Evolutionary conservation across 2,888 invertebrate species (phyloP), one percentile per base, ranked within the genome.

Genomic region (Ischnus inquisitorius): DNA sequence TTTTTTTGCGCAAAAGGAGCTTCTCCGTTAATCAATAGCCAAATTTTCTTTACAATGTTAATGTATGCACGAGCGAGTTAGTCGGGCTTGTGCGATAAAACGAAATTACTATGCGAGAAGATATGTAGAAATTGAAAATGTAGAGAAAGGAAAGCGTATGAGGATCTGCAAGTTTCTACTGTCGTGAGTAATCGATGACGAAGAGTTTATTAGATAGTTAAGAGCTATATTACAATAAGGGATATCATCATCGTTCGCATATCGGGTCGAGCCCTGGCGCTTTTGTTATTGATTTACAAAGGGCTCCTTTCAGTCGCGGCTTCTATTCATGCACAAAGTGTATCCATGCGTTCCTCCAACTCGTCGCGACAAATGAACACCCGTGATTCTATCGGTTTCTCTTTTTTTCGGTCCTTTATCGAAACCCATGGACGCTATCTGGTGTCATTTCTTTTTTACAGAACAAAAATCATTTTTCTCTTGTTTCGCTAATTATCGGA

Each of bases 261-360:
- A 74, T 80, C 78, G 60, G 48, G 4, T 74, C 77, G 54, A 69
- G 77, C 25, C 74, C 69, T 39, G 57, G 57, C 57, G 51, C 57
- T 68, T 75, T 72, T 83, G 83, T 88, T 86, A 91, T 92, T 92
- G 92, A 93, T 91, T 91, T 85, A 91, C 91, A 91, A 90, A 88
- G 83, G 34, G 89, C 91, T 92, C 90, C 85, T 85, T 79, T 80
- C 82, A 72, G 68, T 69, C 69, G 60, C 75, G 60, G 22, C 72
- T 34, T 81, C 54, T 74, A 69, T 84, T 87, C 82, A 87, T 87
- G 87, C 88, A 83, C 89, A 89, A 88, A 75, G 68, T 75, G 86
- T 90, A 89, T 90, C 91, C 82, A 76, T 89, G 87, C 90, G 92
- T 91, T 91, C 91, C 90, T 75, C 67, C 92, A 92, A 92, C 92